phyloP scores from a whole-genome alignment of 2,888 invertebrate species.

The Clitarchus hookeri region DNA sequence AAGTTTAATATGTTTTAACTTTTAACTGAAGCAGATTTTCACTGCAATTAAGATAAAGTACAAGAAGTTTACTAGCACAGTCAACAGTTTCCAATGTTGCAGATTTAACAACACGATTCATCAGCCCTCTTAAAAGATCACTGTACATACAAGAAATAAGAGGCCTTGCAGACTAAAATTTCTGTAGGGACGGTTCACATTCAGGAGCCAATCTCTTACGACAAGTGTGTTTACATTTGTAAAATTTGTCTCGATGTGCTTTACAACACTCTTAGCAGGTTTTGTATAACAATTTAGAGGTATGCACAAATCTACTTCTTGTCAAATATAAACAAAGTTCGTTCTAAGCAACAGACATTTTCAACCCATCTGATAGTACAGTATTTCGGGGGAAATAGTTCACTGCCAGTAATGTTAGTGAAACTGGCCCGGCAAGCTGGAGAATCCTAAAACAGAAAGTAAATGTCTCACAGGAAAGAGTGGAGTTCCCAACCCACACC shows the following conservation, averaged over 20 bases:
- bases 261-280: neutral
- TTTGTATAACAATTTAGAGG: neutral
- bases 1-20: constrained; percentile 2
- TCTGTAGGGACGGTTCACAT: neutral
- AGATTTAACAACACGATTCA: neutral
- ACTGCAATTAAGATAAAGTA: neutral
- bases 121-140: neutral
- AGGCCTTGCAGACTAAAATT: too few species aligned
- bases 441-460: neutral
- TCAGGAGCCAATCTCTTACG: neutral
- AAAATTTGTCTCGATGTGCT: neutral
- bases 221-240: neutral
- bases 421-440: neutral
- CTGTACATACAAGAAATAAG: neutral
- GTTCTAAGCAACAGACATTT: neutral
- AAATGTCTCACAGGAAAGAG: neutral
- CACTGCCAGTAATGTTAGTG: neutral
- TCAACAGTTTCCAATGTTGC: neutral
- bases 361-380: neutral
- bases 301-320: neutral
- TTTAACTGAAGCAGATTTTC: neutral
- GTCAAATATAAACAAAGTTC: neutral
- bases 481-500: neutral
- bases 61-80: neutral
- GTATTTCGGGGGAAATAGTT: neutral